A percentile compares a stretch with the other conserved stretches of the same genome.
phyloP scores from a whole-genome alignment of 2,113 vertebrate species.

The rabbit (Oryctolagus cuniculus) region mOryCun1.1 NC_091433.1:112040001-112040500 shows the following conservation, averaged over 20 bases:
- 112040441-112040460: background rate
- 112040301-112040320: conserved; percentile 28
- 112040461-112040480: conserved; percentile 30
- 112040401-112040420: conserved; percentile 36
- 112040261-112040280: conserved; percentile 16
- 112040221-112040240: background rate
- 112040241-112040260: background rate
- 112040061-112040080: too few relatives aligned
- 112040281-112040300: conserved; percentile 21
- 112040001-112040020: too few relatives aligned
- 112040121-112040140: background rate
- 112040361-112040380: background rate
- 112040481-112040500: conserved; percentile 26
- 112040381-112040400: background rate
- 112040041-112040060: too few relatives aligned
- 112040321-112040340: background rate
- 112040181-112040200: conserved; percentile 1
- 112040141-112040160: background rate
- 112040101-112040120: background rate
- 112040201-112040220: background rate
- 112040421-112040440: background rate
- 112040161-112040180: conserved; percentile 14
- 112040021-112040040: too few relatives aligned
- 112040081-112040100: too few relatives aligned
- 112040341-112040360: background rate